Base-by-base conservation (phyloP, 2,888 invertebrate species). In the Eupelmus urozonus region DNA sequence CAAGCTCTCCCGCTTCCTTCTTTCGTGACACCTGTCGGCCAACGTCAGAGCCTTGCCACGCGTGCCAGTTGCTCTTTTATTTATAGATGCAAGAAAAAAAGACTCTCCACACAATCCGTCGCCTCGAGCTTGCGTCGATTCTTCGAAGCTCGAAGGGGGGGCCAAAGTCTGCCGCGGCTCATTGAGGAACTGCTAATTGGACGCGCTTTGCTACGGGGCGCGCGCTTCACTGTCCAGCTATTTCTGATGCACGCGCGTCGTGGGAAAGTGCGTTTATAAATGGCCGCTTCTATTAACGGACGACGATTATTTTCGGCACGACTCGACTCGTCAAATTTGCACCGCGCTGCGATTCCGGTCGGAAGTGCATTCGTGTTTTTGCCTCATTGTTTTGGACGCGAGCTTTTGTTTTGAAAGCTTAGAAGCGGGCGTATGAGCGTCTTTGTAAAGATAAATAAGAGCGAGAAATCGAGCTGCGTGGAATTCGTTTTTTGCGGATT, bases 131-230 rank as follows among this genome's bases (percentile, higher is more conserved):
- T 13, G 45, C 16, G 45, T 13, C 45, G 45, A 45, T 16, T 45
- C 45, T 7, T 45, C 45, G 45, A 45, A 45, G 45, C 45, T 45
- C 13, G 4, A 16, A 4, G 16, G 2, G 16, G 18, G n/a, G 18
- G 40, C 62, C 23, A 62, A 42, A 40, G 18, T 34, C 59, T 4
- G 16, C 34, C 13, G 23, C n/a, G 63, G 63, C 55, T 13, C 76
- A 77, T 77, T 60, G 76, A 65, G 65, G 25, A 40, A 23, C 25
- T 40, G 71, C 71, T 77, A 77, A 77, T 77, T 77, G 70, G 65
- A 71, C 42, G 55, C 76, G 69, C 40, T 66, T 49, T 63, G 76
- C 55, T 69, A n/a, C n/a, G n/a, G n/a, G n/a, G n/a, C n/a, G n/a
- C n/a, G n/a, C n/a, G n/a, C n/a, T n/a, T n/a, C n/a, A n/a, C n/a